phyloP scores from a whole-genome alignment of 2,113 vertebrate species.

The Conger conger region DNA sequence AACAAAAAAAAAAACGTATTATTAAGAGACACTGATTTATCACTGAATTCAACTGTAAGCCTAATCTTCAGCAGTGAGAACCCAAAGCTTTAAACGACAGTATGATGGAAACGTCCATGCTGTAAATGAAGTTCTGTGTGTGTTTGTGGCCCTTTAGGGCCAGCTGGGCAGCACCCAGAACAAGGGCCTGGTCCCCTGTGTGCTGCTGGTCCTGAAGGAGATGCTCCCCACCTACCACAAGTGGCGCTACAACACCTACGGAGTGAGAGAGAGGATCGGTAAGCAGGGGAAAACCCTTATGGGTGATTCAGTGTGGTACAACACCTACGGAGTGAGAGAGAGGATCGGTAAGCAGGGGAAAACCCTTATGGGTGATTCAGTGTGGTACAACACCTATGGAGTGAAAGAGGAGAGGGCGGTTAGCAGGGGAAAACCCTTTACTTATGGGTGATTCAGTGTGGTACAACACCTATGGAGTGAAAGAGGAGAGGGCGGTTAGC shows the following conservation, averaged over 20 bases:
- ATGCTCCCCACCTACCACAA: conserved; percentile 97
- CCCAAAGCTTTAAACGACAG: neutral
- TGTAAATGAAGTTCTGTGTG: neutral
- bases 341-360: conserved; percentile 75
- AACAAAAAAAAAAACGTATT: no score
- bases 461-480: conserved; percentile 86
- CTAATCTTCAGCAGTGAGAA: neutral
- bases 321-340: conserved; percentile 86
- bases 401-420: conserved; percentile 92
- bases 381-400: conserved; percentile 81
- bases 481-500: conserved; percentile 87
- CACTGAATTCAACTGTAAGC: neutral
- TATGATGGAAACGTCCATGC: neutral
- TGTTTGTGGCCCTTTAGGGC: conserved; percentile 68
- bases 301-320: conserved; percentile 60
- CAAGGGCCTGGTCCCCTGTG: conserved; percentile 90
- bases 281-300: neutral
- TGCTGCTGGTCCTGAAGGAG: conserved; percentile 93
- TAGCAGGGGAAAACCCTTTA: neutral
- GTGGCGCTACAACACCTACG: conserved; percentile 92
- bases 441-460: neutral
- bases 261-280: conserved; percentile 92
- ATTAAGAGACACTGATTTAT: neutral
- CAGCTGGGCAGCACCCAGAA: conserved; percentile 93
- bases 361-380: neutral